Base-by-base conservation (phyloP, 92 coral and sea anemone genomes). In the Actinostola sp. region DNA sequence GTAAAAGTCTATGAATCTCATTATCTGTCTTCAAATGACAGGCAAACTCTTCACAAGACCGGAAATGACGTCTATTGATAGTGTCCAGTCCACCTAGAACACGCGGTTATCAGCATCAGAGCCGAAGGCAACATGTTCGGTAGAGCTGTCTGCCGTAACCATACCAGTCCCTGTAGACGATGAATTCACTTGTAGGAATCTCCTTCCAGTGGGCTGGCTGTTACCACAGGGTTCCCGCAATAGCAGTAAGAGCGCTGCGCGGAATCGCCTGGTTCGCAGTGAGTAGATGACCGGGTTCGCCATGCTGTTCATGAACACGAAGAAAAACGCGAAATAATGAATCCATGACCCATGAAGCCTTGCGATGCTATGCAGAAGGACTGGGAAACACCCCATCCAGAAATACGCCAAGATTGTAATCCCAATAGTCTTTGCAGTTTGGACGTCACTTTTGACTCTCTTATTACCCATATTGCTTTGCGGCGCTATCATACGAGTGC, bases 361-460 rank as follows among this genome's bases (percentile, higher is more conserved):
- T 32, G 92, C 89, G 42, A 90, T 68, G 51, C 73, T 90, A 33
- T 90, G 96, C 17, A 87, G 63, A 41, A 90, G 41, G 75, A 88
- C 80, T 33, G 96, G 96, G n/a, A 90, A 76, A 25, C 83, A 81
- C 7, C 96, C 89, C 96, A 83, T 90, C 71, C 56, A 80, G 68
- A 90, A 80, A 66, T 86, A 90, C 12, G 88, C 85, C 24, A 63
- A 13, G 38, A 82, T 69, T 9, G 94, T 87, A 25, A 87, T 53
- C 51, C 92, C 92, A 39, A 90, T 68, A n/a, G 96, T 90, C 84
- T 86, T 90, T 41, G 96, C 92, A 59, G 96, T 87, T 70, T 69
- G 62, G 51, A 87, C 87, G 53, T 90, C 96, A 57, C 71, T 83
- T 73, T 68, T 80, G 4, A 67, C 67, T 28, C 74, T 77, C 46